Conservation (phyloP, 2,113 vertebrate species). For the Carassius gibelio region DNA sequence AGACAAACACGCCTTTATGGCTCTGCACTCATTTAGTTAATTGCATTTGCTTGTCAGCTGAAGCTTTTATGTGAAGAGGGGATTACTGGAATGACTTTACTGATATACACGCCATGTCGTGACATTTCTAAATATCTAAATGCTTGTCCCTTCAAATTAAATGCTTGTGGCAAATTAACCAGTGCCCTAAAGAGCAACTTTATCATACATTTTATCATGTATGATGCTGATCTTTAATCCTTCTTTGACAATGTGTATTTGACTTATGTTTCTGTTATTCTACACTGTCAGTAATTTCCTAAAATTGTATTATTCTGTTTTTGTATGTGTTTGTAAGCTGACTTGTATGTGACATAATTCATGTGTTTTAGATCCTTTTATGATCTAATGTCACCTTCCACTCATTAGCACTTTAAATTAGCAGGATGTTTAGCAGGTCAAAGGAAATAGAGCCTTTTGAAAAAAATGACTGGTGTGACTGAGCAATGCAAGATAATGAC, state of each 20-base stretch:
- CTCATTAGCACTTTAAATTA: conserved; percentile 14
- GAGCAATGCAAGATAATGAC: conserved; percentile 5
- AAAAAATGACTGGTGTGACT: not conserved
- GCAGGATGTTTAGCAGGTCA: not conserved
- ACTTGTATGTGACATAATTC: not conserved
- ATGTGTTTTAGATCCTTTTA: not conserved
- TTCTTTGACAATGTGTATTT: no score
- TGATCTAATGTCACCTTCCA: conserved; percentile 15
- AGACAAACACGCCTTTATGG: conserved; percentile 19
- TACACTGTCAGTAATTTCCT: not conserved
- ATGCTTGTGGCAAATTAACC: not conserved
- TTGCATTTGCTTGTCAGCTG: not conserved
- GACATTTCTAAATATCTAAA: not conserved
- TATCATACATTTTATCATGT: not conserved
- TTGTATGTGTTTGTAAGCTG: not conserved
- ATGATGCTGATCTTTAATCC: not conserved
- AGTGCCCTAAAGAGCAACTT: not conserved
- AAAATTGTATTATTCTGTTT: not conserved
- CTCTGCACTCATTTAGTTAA: conserved; percentile 10
- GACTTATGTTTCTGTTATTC: not conserved
- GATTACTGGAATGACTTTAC: not conserved
- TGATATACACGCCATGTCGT: not conserved
- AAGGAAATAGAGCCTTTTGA: not conserved
- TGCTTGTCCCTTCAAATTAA: not conserved
- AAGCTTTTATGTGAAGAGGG: conserved; percentile 13